phyloP scores from a whole-genome alignment of 2,888 invertebrate genomes.

The Volucella inanis region DNA sequence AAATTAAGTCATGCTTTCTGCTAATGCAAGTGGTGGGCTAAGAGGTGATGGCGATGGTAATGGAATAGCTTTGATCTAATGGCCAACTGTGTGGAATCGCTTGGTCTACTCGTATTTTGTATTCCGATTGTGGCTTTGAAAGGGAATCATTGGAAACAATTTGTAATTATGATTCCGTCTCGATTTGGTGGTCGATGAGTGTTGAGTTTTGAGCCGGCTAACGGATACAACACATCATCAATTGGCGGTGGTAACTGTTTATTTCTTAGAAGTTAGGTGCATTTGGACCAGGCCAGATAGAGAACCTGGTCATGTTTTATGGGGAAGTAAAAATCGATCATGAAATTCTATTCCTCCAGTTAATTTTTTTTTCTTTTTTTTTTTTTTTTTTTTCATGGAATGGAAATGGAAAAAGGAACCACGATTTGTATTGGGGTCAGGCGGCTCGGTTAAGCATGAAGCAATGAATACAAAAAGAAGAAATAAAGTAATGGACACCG shows the following conservation, averaged over 20 bases:
- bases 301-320: constrained; percentile 11
- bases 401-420: constrained; percentile 29
- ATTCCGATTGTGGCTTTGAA: constrained; percentile 23
- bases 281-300: background rate
- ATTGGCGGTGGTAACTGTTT: constrained; percentile 26
- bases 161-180: constrained; percentile 73
- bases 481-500: constrained; percentile 34
- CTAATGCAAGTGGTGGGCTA: constrained; percentile 1
- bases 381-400: constrained; percentile 20
- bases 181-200: constrained; percentile 70
- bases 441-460: constrained; percentile 17
- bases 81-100: constrained; percentile 14
- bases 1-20: constrained; percentile 66
- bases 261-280: background rate
- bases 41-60: constrained; percentile 17
- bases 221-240: constrained; percentile 65
- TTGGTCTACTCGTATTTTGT: background rate
- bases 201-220: constrained; percentile 36
- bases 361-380: constrained; percentile 11
- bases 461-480: constrained; percentile 30
- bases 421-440: constrained; percentile 69
- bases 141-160: constrained; percentile 65
- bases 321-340: constrained; percentile 47
- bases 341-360: constrained; percentile 56
- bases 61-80: background rate